phyloP scores from a whole-genome alignment of 1,140 invertebrate species.

The Tachypleus tridentatus region DNA sequence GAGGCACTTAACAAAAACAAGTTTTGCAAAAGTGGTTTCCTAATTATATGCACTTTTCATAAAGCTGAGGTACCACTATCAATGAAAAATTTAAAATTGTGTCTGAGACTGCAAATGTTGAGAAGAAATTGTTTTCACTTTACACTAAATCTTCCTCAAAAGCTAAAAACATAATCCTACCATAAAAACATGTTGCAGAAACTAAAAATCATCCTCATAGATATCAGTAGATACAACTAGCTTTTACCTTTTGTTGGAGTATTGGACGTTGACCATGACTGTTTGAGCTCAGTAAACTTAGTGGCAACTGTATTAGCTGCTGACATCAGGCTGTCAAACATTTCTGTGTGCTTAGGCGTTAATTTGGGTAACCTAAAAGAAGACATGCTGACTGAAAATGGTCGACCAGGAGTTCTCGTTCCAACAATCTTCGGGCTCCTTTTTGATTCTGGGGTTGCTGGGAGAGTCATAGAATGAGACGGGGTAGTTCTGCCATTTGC shows the following conservation, averaged over 20 bases:
- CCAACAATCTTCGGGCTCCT: background rate
- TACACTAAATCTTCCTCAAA: too few species aligned
- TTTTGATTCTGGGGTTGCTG: constrained; percentile 3
- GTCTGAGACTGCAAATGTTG: too few species aligned
- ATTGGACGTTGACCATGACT: constrained; percentile 49
- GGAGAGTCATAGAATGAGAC: constrained; percentile 20
- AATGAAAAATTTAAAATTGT: too few species aligned
- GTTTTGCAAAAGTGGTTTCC: too few species aligned
- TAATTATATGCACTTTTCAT: too few species aligned
- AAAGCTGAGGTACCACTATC: too few species aligned
- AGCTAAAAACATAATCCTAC: background rate
- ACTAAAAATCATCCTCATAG: too few species aligned
- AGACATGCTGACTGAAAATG: constrained; percentile 7
- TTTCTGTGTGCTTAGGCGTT: constrained; percentile 72
- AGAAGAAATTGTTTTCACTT: too few species aligned
- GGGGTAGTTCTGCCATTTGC: constrained; percentile 1
- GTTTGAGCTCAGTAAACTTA: constrained; percentile 86
- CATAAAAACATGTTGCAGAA: background rate
- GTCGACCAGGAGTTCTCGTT: background rate
- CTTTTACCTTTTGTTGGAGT: constrained; percentile 15
- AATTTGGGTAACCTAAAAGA: constrained; percentile 31
- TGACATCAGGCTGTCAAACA: constrained; percentile 48
- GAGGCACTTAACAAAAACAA: too few species aligned
- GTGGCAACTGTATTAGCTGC: constrained; percentile 72
- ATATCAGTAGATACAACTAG: too few species aligned